Percentiles rank a stretch among this genome's conserved stretches.
Conservation (phyloP, 2,113 vertebrate genomes). For the Sceloporus undulatus region DNA sequence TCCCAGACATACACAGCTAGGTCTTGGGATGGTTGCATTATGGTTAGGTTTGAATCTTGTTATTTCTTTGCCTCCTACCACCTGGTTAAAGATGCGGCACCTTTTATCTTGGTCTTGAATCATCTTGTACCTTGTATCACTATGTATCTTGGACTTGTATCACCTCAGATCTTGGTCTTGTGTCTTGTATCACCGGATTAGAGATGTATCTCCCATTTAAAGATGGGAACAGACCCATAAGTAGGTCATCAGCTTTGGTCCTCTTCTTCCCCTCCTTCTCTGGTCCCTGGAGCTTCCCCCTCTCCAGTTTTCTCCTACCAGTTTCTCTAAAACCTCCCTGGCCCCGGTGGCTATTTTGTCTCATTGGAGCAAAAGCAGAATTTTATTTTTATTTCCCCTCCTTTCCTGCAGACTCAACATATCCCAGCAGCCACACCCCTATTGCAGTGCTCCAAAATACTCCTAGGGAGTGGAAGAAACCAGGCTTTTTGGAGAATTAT, state of each 20-base stretch:
- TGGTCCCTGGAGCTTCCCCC: background rate
- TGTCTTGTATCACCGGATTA: background rate
- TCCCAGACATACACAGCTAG: too few species aligned
- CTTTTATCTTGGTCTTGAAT: too few species aligned
- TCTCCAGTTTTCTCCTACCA: background rate
- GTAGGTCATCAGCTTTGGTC: constrained; percentile 45
- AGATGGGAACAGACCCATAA: background rate
- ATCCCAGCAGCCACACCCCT: background rate
- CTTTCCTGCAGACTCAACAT: background rate
- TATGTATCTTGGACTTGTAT: too few species aligned
- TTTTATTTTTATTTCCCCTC: background rate
- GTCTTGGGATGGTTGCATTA: too few species aligned
- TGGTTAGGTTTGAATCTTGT: too few species aligned
- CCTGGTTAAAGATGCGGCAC: too few species aligned
- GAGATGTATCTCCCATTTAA: constrained; percentile 19
- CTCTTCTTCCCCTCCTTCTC: background rate
- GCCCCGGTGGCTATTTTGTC: background rate
- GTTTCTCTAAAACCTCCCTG: background rate
- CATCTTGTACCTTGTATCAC: background rate
- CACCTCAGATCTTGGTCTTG: too few species aligned
- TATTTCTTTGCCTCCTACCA: too few species aligned
- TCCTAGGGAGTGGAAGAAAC: background rate
- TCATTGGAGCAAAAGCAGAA: background rate
- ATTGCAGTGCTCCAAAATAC: background rate
- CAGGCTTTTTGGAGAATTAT: too few species aligned